Evolutionary conservation across 1,140 invertebrate genomes (phyloP).

Genomic region (Cydia amplana): DNA sequence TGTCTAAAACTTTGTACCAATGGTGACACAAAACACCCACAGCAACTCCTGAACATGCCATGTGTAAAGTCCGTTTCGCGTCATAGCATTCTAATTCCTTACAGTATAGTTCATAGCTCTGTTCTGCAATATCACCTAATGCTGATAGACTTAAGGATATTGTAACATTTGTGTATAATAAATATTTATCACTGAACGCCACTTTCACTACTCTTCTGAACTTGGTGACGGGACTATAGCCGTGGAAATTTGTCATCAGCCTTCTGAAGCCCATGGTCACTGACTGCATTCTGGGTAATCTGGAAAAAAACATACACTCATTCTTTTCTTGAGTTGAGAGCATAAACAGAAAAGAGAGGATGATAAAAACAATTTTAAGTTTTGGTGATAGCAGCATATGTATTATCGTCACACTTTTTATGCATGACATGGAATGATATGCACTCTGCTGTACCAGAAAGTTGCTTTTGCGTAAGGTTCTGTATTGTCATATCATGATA

Average conservation of each 20-base stretch:
- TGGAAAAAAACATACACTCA: slow-evolving; percentile 42
- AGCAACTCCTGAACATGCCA: slow-evolving; percentile 88
- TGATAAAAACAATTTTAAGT: neutral
- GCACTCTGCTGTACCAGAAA: neutral
- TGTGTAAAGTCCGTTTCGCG: slow-evolving; percentile 85
- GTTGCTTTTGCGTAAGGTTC: too few relatives aligned
- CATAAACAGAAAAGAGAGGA: neutral
- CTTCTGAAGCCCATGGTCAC: slow-evolving; percentile 59
- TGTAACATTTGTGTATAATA: slow-evolving; percentile 91
- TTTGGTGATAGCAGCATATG: neutral
- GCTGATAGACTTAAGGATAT: slow-evolving; percentile 89
- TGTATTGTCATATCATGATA: too few relatives aligned
- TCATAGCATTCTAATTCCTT: slow-evolving; percentile 84
- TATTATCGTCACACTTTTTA: neutral
- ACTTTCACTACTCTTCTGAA: slow-evolving; percentile 56
- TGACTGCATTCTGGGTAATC: slow-evolving; percentile 62
- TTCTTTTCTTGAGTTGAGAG: neutral
- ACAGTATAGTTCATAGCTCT: slow-evolving; percentile 89
- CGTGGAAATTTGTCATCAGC: slow-evolving; percentile 52
- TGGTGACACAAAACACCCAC: slow-evolving; percentile 92
- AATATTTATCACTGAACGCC: slow-evolving; percentile 86
- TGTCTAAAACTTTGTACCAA: slow-evolving; percentile 86
- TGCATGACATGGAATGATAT: neutral
- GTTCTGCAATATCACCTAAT: slow-evolving; percentile 90
- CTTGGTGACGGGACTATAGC: slow-evolving; percentile 42